phyloP scores from a whole-genome alignment of 2,797 vertebrate species.

The Bovichtus variegatus region DNA sequence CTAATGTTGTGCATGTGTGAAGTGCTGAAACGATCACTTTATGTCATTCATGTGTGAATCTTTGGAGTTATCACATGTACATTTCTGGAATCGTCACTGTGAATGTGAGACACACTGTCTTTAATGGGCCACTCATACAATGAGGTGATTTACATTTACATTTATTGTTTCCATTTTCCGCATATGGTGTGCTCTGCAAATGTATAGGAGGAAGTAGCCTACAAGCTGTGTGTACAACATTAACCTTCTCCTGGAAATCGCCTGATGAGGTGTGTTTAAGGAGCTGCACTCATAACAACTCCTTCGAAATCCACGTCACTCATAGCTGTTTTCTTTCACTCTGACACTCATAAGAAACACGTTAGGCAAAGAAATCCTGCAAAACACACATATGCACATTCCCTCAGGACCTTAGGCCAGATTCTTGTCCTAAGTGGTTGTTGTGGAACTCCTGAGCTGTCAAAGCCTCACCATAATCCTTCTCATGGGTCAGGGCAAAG shows the following conservation, averaged over 20 bases:
- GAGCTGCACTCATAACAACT: conserved; percentile 19
- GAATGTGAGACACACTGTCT: conserved; percentile 40
- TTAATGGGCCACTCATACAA: conserved; percentile 57
- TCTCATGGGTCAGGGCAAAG: conserved; percentile 62
- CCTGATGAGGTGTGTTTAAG: conserved; percentile 34
- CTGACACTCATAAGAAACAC: conserved; percentile 47
- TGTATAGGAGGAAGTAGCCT: conserved; percentile 17
- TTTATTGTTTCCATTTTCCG: conserved; percentile 24
- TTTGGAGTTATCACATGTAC: conserved; percentile 59
- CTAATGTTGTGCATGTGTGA: conserved; percentile 78
- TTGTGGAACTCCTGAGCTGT: conserved; percentile 66
- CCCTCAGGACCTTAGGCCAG: conserved; percentile 32
- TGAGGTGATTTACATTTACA: conserved; percentile 44
- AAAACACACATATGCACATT: conserved; percentile 22
- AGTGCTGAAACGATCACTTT: conserved; percentile 64
- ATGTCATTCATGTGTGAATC: conserved; percentile 65
- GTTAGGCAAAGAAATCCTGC: conserved; percentile 37
- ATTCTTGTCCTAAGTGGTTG: conserved; percentile 72
- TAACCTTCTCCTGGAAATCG: conserved; percentile 41
- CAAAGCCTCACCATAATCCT: conserved; percentile 63
- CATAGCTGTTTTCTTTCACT: conserved; percentile 52
- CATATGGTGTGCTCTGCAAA: conserved; percentile 8
- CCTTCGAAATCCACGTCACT: conserved; percentile 47
- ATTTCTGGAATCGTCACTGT: conserved; percentile 56
- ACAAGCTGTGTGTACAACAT: conserved; percentile 34